Percentiles rank a stretch among this genome's conserved stretches.
phyloP scores from a whole-genome alignment of 1,140 invertebrate species.

The Platyura marginata region DNA sequence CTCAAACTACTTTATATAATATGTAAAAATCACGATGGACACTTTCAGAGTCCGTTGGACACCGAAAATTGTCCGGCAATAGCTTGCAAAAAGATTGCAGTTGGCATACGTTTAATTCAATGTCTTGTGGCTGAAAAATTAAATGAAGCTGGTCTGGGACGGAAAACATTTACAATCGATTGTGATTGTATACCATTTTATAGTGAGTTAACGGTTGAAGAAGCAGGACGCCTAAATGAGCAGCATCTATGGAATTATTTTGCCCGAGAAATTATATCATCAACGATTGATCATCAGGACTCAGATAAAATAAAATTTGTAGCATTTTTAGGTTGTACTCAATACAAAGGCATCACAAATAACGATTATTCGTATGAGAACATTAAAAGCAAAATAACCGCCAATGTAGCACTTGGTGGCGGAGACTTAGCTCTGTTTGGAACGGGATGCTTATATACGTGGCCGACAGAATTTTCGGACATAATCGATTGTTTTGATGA shows the following conservation, averaged over 20 bases:
- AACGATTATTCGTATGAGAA: conserved; percentile 49
- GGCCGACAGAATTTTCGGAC: conserved; percentile 57
- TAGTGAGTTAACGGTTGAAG: conserved; percentile 46
- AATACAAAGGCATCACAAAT: conserved; percentile 44
- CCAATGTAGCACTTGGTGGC: conserved; percentile 71
- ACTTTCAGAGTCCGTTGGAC: conserved; percentile 55
- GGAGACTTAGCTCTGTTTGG: conserved; percentile 83
- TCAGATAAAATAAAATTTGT: conserved; percentile 49
- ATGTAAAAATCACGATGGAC: conserved; percentile 54
- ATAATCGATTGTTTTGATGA: conserved; percentile 38
- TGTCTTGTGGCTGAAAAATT: conserved; percentile 75
- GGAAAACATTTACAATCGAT: conserved; percentile 64
- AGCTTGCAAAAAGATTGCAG: conserved; percentile 54
- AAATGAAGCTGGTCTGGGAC: conserved; percentile 54
- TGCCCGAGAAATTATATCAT: conserved; percentile 57
- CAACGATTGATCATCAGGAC: conserved; percentile 35
- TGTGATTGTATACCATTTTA: conserved; percentile 44
- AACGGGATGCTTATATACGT: conserved; percentile 76
- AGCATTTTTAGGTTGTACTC: conserved; percentile 74
- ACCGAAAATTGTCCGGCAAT: conserved; percentile 49
- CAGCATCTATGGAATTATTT: conserved; percentile 71
- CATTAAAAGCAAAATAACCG: conserved; percentile 54
- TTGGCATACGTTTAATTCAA: conserved; percentile 67
- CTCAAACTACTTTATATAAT: conserved; percentile 40
- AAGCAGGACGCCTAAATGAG: conserved; percentile 53